A percentile compares a stretch with the other conserved stretches of the same genome.
These are phyloP conservation scores for Polyodon spathula DNA, from an alignment of 2,113 vertebrate species.

Conservation along the genomic window DNA sequence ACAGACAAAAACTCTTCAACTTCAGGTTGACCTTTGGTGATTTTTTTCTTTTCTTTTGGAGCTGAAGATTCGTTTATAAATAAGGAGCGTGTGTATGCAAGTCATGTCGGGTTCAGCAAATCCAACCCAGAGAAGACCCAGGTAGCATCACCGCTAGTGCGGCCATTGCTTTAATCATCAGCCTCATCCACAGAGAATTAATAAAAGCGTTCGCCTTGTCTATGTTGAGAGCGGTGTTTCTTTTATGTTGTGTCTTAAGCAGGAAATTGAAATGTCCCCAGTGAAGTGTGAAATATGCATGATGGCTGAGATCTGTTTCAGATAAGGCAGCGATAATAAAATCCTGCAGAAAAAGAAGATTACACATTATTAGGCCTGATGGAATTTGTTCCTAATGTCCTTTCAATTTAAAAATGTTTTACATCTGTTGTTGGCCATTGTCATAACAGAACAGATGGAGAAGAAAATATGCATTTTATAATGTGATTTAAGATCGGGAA, in stretches of 20 bases:
- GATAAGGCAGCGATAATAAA: constrained; percentile 23
- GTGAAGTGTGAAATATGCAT: constrained; percentile 19
- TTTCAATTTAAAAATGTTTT: constrained; percentile 29
- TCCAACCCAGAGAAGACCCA: no score
- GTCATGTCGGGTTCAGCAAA: no score
- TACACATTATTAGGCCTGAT: constrained; percentile 32
- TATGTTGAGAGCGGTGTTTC: constrained; percentile 35
- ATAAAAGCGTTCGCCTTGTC: no score
- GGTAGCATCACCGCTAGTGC: neutral
- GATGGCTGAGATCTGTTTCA: constrained; percentile 26
- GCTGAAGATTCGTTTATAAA: no score
- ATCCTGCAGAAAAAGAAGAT: constrained; percentile 25
- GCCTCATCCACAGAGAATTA: constrained; percentile 36
- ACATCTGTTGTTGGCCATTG: neutral
- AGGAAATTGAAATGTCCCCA: constrained; percentile 42
- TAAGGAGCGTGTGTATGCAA: no score
- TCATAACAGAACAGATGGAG: neutral
- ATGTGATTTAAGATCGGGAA: no score
- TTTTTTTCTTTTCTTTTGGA: no score
- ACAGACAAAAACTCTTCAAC: no score
- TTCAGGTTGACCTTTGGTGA: no score
- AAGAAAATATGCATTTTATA: no score
- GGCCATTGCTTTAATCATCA: constrained; percentile 32
- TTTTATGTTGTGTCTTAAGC: constrained; percentile 35
- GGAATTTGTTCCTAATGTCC: constrained; percentile 35